Conservation (phyloP, 2,797 vertebrate genomes). For the Erithacus rubecula region DNA sequence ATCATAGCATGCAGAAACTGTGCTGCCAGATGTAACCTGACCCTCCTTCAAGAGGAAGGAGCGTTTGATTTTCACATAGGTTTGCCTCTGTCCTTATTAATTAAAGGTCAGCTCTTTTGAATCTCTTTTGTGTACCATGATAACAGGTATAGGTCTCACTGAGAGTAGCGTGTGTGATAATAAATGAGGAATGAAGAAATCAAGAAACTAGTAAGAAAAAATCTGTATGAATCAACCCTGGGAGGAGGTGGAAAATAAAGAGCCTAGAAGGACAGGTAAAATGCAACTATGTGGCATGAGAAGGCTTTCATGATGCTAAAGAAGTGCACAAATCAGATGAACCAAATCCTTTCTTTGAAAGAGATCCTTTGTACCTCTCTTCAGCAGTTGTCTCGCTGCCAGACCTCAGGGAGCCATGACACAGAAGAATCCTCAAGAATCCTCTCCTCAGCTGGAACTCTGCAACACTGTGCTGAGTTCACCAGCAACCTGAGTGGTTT, state of each 20-base stretch:
- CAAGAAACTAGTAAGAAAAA: not conserved
- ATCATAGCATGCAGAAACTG: not conserved
- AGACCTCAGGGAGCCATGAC: not conserved
- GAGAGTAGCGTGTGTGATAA: not conserved
- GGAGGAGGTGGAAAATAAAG: not conserved
- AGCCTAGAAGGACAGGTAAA: not conserved
- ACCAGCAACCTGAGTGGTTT: not conserved
- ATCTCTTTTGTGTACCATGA: not conserved
- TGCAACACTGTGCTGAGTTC: not conserved
- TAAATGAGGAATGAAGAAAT: not conserved
- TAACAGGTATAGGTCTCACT: not conserved
- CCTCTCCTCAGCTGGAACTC: not conserved
- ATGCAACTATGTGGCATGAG: not conserved
- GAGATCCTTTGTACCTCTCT: not conserved
- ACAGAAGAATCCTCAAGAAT: too few relatives aligned
- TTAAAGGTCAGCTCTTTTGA: not conserved
- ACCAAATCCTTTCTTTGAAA: accelerated
- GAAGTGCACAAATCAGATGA: not conserved
- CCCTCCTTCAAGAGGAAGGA: not conserved
- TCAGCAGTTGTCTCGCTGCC: not conserved
- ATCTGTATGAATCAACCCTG: not conserved
- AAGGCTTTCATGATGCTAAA: not conserved
- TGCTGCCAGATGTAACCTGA: not conserved
- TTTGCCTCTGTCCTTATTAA: not conserved
- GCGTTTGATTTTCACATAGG: not conserved